Evolutionary conservation across 2,888 invertebrate genomes (phyloP).

Genomic region (Coleophora flavipennella): DNA sequence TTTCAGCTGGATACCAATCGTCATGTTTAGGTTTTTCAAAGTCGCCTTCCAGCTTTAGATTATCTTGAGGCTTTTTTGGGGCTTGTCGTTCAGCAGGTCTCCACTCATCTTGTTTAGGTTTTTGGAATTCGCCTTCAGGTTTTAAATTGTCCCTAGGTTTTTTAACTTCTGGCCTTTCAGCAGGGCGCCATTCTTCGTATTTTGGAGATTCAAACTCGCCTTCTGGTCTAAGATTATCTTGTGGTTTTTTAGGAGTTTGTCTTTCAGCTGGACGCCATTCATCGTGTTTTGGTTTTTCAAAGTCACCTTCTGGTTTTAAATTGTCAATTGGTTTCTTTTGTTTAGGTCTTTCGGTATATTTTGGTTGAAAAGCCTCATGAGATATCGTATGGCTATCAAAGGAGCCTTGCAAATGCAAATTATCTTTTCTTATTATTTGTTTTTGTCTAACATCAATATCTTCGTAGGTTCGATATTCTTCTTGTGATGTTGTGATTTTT

Average conservation of each 20-base stretch:
- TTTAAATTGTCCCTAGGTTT: slow-evolving; percentile 66
- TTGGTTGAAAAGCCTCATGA: slow-evolving; percentile 46
- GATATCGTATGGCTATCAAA: slow-evolving; percentile 62
- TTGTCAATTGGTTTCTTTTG: slow-evolving; percentile 73
- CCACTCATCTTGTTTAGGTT: slow-evolving; percentile 50
- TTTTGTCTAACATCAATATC: slow-evolving; percentile 64
- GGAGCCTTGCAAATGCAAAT: slow-evolving; percentile 64
- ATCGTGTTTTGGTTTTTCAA: slow-evolving; percentile 45
- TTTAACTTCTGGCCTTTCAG: slow-evolving; percentile 36
- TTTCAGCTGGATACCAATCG: slow-evolving; percentile 43
- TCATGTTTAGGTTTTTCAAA: slow-evolving; percentile 44
- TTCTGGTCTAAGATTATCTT: slow-evolving; percentile 72
- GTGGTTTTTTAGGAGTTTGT: slow-evolving; percentile 67
- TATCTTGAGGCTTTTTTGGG: slow-evolving; percentile 51
- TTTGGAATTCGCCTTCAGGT: slow-evolving; percentile 63
- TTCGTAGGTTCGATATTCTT: slow-evolving; percentile 76
- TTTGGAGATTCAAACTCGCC: slow-evolving; percentile 68
- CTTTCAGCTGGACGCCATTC: slow-evolving; percentile 68
- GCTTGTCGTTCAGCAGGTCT: slow-evolving; percentile 43
- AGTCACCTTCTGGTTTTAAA: slow-evolving; percentile 71
- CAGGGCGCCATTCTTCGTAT: slow-evolving; percentile 50
- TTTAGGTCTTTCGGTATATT: slow-evolving; percentile 53
- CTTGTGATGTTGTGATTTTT: slow-evolving; percentile 77
- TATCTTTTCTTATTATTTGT: slow-evolving; percentile 57
- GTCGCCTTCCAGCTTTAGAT: slow-evolving; percentile 65